Percentiles rank a stretch among this genome's conserved stretches.
These are phyloP conservation scores for Plebejus argus DNA, from an alignment of 2,888 invertebrate species.

Conservation along the genomic window DNA sequence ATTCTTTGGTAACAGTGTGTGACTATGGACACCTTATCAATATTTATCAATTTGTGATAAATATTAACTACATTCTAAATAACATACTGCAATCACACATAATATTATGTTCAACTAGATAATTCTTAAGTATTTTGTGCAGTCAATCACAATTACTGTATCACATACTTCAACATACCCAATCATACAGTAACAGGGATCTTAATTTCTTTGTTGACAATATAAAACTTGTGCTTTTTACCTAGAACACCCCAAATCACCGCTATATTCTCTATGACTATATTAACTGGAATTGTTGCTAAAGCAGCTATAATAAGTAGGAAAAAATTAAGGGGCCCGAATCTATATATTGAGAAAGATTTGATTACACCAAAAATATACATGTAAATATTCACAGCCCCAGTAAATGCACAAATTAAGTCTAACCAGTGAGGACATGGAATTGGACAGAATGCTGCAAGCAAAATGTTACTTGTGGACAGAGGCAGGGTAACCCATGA, in stretches of 20 bases:
- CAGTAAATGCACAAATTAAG: slow-evolving; percentile 93
- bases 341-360: slow-evolving; percentile 94
- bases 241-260: slow-evolving; percentile 97
- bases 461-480: slow-evolving; percentile 92
- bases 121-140: slow-evolving; percentile 65
- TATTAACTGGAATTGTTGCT: slow-evolving; percentile 95
- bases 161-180: slow-evolving; percentile 48
- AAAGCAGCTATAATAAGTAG: slow-evolving; percentile 92
- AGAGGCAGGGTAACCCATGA: slow-evolving; percentile 98
- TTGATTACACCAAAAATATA: slow-evolving; percentile 98
- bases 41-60: slow-evolving; percentile 36
- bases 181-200: slow-evolving; percentile 84
- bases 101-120: slow-evolving; percentile 46
- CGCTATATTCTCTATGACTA: slow-evolving; percentile 96
- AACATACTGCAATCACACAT: slow-evolving; percentile 46
- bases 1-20: slow-evolving; percentile 49
- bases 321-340: slow-evolving; percentile 89
- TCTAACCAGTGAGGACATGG: slow-evolving; percentile 92
- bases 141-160: slow-evolving; percentile 50
- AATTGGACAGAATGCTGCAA: slow-evolving; percentile 93
- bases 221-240: slow-evolving; percentile 97
- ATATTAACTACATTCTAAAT: slow-evolving; percentile 36
- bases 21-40: slow-evolving; percentile 42
- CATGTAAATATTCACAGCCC: slow-evolving; percentile 97
- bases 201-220: slow-evolving; percentile 95